Percentiles rank a stretch among this genome's conserved stretches.
phyloP scores from a whole-genome alignment of 2,113 vertebrate species.

The Actenoides lindsayi region DNA sequence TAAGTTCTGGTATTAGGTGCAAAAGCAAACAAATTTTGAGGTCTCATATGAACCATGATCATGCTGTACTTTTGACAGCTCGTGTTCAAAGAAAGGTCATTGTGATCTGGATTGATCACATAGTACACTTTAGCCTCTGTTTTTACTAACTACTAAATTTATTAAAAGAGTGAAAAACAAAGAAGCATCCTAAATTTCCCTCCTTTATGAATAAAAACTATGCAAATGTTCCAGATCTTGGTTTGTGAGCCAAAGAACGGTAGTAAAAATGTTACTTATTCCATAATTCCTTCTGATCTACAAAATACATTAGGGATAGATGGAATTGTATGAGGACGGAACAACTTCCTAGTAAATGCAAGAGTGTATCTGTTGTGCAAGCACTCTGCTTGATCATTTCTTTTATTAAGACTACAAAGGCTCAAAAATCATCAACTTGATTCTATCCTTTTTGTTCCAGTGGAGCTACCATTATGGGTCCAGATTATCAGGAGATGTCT shows the following conservation, averaged over 20 bases:
- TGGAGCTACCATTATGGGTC: neutral
- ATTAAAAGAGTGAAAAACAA: neutral
- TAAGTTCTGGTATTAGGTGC: slow-evolving; percentile 8
- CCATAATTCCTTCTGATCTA: neutral
- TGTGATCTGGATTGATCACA: neutral
- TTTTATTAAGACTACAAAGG: neutral
- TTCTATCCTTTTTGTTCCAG: neutral
- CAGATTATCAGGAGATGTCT: neutral
- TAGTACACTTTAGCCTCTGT: neutral
- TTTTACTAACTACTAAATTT: neutral
- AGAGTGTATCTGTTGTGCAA: neutral
- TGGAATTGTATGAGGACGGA: neutral
- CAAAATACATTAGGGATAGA: neutral
- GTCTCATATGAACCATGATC: neutral
- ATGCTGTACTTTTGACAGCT: neutral
- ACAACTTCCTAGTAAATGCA: neutral
- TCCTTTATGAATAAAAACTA: neutral
- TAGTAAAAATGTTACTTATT: neutral
- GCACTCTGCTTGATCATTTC: neutral
- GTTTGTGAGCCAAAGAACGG: neutral
- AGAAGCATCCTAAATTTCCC: neutral
- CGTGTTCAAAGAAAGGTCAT: neutral
- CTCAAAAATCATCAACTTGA: neutral
- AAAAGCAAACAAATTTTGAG: slow-evolving; percentile 51
- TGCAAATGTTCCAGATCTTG: neutral